Base-by-base conservation (phyloP, 2,888 invertebrate species). In the Tyria jacobaeae region DNA sequence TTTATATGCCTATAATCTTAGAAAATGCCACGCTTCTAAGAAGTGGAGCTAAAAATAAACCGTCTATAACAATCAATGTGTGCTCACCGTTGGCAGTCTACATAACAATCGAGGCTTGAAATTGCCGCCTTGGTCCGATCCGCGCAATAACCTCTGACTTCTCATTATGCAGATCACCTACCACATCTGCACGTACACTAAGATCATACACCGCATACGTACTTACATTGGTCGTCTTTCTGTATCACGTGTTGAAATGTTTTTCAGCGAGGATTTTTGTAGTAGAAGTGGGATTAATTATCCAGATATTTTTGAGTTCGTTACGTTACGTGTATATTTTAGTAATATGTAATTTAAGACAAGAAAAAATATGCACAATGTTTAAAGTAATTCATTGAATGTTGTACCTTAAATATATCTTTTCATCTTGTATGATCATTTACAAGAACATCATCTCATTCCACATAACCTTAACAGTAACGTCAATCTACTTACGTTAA, bases 111-210 rank as follows among this genome's bases (percentile, higher is more conserved):
- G 89, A 84, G 85, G 78, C 84, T 85, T 86, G 88, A 90, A 91
- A 91, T 91, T 89, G 90, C 88, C 84, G 83, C 82, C 84, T 84
- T 81, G 86, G 86, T 83, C 86, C 87, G 88, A 85, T 87, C 82
- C 86, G 84, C 85, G 87, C 89, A 86, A 90, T 91, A 91, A 89
- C 89, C 88, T 80, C 84, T 78, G 88, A 85, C 88, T 87, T 84
- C 87, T 91, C 87, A 92, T 92, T 92, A 92, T 92, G 92, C 86
- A 92, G 88, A 93, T 92, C 90, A 86, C 88, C 82, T 73, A 80
- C 80, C 85, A 80, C 85, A 83, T 85, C 82, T 88, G 89, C 85
- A 86, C 73, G 79, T 86, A 86, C 81, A 86, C 87, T 88, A 86
- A 92, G 87, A 92, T 91, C 89, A 84, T 88, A 81, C 73, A 79